Base-by-base conservation (phyloP, 2,797 vertebrate species). In the Todus mexicanus region DNA sequence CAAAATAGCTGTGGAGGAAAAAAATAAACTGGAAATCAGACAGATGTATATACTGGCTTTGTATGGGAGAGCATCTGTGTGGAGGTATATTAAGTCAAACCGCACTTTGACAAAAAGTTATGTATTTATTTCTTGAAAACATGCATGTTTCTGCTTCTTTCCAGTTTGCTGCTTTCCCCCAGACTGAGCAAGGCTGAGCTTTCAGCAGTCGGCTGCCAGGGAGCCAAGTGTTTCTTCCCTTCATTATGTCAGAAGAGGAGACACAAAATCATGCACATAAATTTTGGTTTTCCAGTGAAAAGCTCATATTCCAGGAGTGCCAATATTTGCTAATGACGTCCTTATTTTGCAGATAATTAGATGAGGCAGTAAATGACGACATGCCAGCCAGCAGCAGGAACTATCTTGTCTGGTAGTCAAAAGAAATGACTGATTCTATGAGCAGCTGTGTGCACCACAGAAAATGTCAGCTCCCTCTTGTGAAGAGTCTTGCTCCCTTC, bases 11-110 rank as follows among this genome's bases (percentile, higher is more conserved):
- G 7, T 7, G 14, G 37, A 54, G 31, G 31, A 9, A 57, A 78
- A 81, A 73, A 63, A 22, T n/a, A 42, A 71, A 7, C 21, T 33
- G 29, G 42, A 87, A 86, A 87, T 56, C 8, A 83, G 35, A 56
- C 15, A 38, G 38, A 38, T 0, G 0, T 15, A 48, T 12, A 14
- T 19, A 38, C 45, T 51, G 40, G 20, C 43, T 76, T 79, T 64
- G 16, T 53, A 53, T 4, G 23, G 21, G 60, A 54, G 14, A 63
- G 21, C n/a, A 47, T 1, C 4, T n/a, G 13, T 56, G 29, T 26
- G 14, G 23, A 45, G 21, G 16, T 56, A 3, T 53, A 60, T 47
- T 40, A 48, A 63, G 26, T 61, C 35, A 64, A 84, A 71, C 13
- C 56, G 60, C 16, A 48, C 6, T 81, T 82, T 33, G 31, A 72